Conservation (phyloP, 2,888 invertebrate species). For the Alsophila aescularia region DNA sequence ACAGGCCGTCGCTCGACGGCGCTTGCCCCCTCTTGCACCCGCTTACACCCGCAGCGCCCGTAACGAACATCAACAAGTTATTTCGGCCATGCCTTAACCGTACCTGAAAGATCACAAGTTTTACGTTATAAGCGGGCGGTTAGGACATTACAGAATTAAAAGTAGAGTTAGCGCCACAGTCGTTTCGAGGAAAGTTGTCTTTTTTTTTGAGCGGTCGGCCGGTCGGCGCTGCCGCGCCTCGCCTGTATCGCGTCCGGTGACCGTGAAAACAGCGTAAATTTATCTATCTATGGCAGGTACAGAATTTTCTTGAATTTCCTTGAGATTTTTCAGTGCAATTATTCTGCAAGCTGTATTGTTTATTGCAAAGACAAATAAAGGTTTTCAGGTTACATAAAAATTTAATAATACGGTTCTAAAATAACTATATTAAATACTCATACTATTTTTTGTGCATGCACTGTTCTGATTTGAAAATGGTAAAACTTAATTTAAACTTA, state of each 20-base stretch:
- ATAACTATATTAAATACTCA: no score
- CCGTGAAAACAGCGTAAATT: constrained; percentile 76
- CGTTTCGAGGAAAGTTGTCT: constrained; percentile 83
- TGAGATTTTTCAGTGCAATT: no score
- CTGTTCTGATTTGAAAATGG: no score
- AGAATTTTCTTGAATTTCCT: constrained; percentile 1
- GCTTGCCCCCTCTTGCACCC: constrained; percentile 71
- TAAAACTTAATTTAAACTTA: no score
- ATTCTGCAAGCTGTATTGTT: no score
- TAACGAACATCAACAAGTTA: constrained; percentile 83
- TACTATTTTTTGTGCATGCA: no score
- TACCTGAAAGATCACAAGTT: constrained; percentile 68
- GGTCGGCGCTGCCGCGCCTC: constrained; percentile 70
- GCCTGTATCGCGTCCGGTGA: constrained; percentile 73
- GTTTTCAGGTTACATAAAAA: no score
- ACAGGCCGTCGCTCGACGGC: constrained; percentile 89
- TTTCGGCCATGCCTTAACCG: constrained; percentile 71
- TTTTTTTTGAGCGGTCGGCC: constrained; percentile 61
- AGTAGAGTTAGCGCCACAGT: constrained; percentile 78
- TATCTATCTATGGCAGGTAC: neutral
- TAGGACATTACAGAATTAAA: constrained; percentile 58
- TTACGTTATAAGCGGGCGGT: constrained; percentile 49
- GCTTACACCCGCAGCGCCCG: constrained; percentile 67
- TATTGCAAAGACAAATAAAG: no score
- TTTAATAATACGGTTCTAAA: no score